Conservation (phyloP, 2,797 vertebrate genomes). For the Trematomus bernacchii region DNA sequence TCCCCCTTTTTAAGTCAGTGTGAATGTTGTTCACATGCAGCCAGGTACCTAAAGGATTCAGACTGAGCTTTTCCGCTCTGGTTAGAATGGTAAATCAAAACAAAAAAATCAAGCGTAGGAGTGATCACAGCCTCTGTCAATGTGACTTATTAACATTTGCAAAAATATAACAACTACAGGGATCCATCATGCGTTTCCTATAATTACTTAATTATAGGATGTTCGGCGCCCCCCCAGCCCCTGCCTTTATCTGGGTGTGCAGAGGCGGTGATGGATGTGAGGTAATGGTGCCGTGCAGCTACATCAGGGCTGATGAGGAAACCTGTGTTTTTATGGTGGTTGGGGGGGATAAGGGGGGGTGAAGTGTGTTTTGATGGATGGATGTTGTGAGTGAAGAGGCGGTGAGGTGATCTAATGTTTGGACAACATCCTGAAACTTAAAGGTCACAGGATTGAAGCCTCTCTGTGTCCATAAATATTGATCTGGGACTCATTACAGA, state of each 20-base stretch:
- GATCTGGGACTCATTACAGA: background rate
- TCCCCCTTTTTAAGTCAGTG: background rate
- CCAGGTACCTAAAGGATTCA: background rate
- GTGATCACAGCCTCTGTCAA: slow-evolving; percentile 17
- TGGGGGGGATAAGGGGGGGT: slow-evolving; percentile 13
- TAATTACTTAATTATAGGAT: slow-evolving; percentile 70
- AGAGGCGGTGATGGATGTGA: slow-evolving; percentile 66
- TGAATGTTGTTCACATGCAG: background rate
- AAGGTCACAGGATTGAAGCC: slow-evolving; percentile 30
- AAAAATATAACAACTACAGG: slow-evolving; percentile 37
- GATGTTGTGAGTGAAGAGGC: background rate
- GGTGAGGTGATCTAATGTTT: slow-evolving; percentile 18
- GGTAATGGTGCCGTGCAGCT: slow-evolving; percentile 43
- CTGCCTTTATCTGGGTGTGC: slow-evolving; percentile 24
- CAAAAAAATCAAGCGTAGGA: background rate
- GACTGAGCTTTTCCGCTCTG: background rate
- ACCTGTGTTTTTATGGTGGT: slow-evolving; percentile 50
- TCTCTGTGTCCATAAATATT: slow-evolving; percentile 20
- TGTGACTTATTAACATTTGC: slow-evolving; percentile 39
- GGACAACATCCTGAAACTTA: background rate
- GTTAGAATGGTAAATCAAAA: background rate
- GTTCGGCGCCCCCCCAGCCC: background rate
- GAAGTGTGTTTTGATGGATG: slow-evolving; percentile 54
- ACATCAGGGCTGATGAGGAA: slow-evolving; percentile 50
- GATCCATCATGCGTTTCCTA: slow-evolving; percentile 39